Base-by-base conservation (phyloP, 35 echinoderm and acorn worm genomes). In the Lytechinus variegatus region DNA sequence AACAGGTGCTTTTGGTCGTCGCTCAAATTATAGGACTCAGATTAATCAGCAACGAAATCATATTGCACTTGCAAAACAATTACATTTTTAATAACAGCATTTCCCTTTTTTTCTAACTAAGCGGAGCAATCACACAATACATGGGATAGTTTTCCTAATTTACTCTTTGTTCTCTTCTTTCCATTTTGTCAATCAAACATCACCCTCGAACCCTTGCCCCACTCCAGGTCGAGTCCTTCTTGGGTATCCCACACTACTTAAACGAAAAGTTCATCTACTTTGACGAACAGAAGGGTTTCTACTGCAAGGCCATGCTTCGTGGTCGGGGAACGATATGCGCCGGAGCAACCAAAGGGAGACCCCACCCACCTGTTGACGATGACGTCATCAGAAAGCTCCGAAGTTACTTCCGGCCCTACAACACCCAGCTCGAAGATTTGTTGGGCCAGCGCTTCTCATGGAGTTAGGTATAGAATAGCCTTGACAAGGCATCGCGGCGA, bases 221-320 rank as follows among this genome's bases (percentile, higher is more conserved):
- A 24, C n/a, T 79, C 66, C 16, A 61, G 54, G 92, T 99, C 16
- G 98, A 99, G 87, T 54, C 94, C 54, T 99, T 99, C 87, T 21
- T 99, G 27, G 96, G 96, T 14, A 71, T 99, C 14, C 27, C 52
- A 5, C 54, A 95, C 11, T 97, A 96, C 61, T 99, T 99, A 29
- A 79, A 89, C 19, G 53, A 96, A 10, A 86, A 97, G 61, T 79
- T 96, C n/a, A 96, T 99, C 92, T 96, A 97, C 86, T 97, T 94
- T 57, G 96, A 99, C 55, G 52, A 79, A 54, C 28, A 87, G 19
- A 99, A 99, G 52, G 95, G 97, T 0, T 99, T 99, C 95, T 99
- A 96, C 91, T 99, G 98, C 91, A 54, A 97, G n/a, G 60, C 95
- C 9, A 96, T 96, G 54, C 96, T 95, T 0, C 53, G 95, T 16